Base-by-base conservation (phyloP, 2,888 invertebrate genomes). In the Nebria salina region DNA sequence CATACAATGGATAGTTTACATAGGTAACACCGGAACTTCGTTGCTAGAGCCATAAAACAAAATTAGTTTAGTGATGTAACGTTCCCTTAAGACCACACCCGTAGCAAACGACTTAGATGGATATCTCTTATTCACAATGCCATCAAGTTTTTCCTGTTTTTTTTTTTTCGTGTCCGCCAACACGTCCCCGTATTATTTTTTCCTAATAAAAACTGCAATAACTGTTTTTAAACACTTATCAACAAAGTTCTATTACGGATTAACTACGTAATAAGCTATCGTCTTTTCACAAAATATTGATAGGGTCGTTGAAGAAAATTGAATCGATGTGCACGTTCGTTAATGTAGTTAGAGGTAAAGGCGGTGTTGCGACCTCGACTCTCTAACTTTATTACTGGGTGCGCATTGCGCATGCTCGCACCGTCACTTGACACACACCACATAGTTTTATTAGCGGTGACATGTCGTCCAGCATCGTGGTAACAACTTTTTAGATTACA, bases 401-500 rank as follows among this genome's bases (percentile, higher is more conserved):
- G 54, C 54, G 9, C 43, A 9, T 6, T 43, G 43, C 43, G 54
- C 54, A 54, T 54, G 70, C 70, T 70, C 70, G 4, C 70, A 70
- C 25, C 66, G 13, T 34, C 70, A 70, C 20, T 66, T 66, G 66
- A 70, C 70, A 70, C 54, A 54, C 70, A 26, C 70, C 70, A 70
- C 34, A 70, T 70, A 70, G 75, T 75, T 75, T 75, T 75, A 75
- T 75, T 64, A 64, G 75, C 54, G 64, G 54, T 75, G 75, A 75
- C 43, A 25, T 75, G 75, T 75, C 75, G 64, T 54, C 54, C 26
- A 54, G 54, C 54, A 54, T 25, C 75, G 54, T 25, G 75, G 75
- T 54, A 75, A 75, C 75, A 75, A 75, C 75, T 75, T 75, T 54
- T 75, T 54, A 75, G 42, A 75, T 75, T 75, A 75, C 75, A 75